Evolutionary conservation across 1,140 invertebrate species (phyloP).

Genomic region (Helicoverpa zea): DNA sequence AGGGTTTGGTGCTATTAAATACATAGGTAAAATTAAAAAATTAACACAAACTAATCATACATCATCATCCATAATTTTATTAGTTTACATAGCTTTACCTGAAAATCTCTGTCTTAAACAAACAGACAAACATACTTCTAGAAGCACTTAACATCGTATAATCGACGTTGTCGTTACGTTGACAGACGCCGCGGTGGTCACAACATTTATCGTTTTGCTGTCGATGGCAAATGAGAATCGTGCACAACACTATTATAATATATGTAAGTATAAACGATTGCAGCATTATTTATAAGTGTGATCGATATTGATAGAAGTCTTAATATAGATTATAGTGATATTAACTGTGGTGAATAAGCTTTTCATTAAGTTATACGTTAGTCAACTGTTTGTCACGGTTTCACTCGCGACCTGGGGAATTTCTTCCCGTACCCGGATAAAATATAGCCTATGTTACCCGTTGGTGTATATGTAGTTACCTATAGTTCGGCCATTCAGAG

Average conservation of each 20-base stretch:
- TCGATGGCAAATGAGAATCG: slow-evolving; percentile 40
- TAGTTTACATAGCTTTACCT: not conserved
- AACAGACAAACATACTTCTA: slow-evolving; percentile 37
- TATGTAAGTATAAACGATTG: slow-evolving; percentile 17
- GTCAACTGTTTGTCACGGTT: too few species aligned
- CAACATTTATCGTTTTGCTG: slow-evolving; percentile 46
- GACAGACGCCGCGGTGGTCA: slow-evolving; percentile 14
- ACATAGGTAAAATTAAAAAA: too few species aligned
- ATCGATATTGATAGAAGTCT: slow-evolving; percentile 6
- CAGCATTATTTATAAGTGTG: slow-evolving; percentile 14
- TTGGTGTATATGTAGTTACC: too few species aligned
- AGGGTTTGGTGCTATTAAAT: too few species aligned
- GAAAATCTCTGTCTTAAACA: not conserved
- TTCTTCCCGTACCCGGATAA: too few species aligned
- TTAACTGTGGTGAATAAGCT: not conserved
- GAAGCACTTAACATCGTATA: slow-evolving; percentile 9
- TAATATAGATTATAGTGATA: not conserved
- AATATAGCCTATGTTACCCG: too few species aligned
- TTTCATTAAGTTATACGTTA: slow-evolving; percentile 13
- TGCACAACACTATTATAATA: slow-evolving; percentile 8
- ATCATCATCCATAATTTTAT: too few species aligned
- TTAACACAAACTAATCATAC: too few species aligned
- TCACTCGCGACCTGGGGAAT: too few species aligned
- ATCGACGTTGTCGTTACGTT: slow-evolving; percentile 37
- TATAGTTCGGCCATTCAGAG: too few species aligned